phyloP scores from a whole-genome alignment of 2,113 vertebrate species.

The Nannospalax galili region DNA sequence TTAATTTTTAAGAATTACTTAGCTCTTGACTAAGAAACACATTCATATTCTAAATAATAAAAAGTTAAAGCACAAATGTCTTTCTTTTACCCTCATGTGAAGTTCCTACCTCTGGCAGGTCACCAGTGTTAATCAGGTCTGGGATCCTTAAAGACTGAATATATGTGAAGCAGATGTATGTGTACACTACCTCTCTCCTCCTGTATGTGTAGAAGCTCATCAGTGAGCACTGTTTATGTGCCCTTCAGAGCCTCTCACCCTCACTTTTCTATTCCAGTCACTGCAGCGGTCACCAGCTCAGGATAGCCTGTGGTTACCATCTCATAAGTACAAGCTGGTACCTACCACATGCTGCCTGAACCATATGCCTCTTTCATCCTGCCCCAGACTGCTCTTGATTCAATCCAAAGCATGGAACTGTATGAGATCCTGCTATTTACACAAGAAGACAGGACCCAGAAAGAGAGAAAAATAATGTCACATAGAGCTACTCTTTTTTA shows the following conservation, averaged over 20 bases:
- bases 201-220: not conserved
- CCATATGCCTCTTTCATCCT: not conserved
- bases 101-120: not conserved
- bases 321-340: not conserved
- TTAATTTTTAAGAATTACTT: not conserved
- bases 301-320: not conserved
- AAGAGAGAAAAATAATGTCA: not conserved
- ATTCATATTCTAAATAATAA: slow-evolving; percentile 11
- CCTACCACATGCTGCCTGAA: not conserved
- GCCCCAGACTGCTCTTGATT: not conserved
- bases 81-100: not conserved
- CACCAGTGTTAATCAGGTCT: not conserved
- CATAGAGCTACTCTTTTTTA: not conserved
- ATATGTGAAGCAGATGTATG: not conserved
- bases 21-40: not conserved
- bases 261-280: not conserved
- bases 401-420: not conserved
- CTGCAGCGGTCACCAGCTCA: not conserved
- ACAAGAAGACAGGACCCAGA: not conserved
- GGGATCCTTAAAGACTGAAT: not conserved
- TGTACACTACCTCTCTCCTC: rapidly evolving
- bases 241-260: not conserved
- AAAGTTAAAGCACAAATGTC: not conserved
- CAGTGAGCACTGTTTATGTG: not conserved
- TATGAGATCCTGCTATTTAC: not conserved